Evolutionary conservation across 2,888 invertebrate species (phyloP), one percentile per base, ranked within the genome.

Genomic region (Digitonthophagus gazella): DNA sequence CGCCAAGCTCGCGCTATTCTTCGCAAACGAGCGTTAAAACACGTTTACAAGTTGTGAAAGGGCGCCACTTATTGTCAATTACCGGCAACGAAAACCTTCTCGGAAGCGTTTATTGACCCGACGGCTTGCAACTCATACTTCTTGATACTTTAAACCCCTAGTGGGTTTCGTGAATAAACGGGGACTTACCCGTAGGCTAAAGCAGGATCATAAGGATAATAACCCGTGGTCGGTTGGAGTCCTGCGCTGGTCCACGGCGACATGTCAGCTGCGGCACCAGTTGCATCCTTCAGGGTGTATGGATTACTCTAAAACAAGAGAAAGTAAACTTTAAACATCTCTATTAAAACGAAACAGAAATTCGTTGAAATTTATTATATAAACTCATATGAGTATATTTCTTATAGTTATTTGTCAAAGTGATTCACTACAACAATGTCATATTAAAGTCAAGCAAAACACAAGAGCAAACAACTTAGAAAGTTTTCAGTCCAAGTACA

Each of bases 151-250:
- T 44, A 44, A 44, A 44, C 28, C 28, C 28, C 28, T 44, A 11
- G 28, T 6, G 28, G 28, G 6, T 44, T 44, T 44, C 8, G 28
- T 44, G 28, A 44, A 44, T 44, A 44, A 44, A 44, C 28, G 28
- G 11, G 65, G 73, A 91, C 93, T 91, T 89, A 95, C 95, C 95
- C 95, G 85, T 95, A 95, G 81, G 95, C 93, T 78, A 93, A 88
- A 84, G 95, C 92, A 71, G 95, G 95, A 86, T 96, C 95, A 86
- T 95, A 96, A 75, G 95, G 93, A 86, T 95, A 95, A 87, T 95
- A 95, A 79, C 93, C 94, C 73, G 94, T 92, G 74, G 95, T 93
- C 80, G 95, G 93, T 84, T 95, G 95, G 69, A 95, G 87, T 72
- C 94, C 93, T 71, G 94, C 93, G 73, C 93, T 93, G 77, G 95